Conservation (phyloP, 2,797 vertebrate genomes). For the Gymnoscopelus braueri region DNA sequence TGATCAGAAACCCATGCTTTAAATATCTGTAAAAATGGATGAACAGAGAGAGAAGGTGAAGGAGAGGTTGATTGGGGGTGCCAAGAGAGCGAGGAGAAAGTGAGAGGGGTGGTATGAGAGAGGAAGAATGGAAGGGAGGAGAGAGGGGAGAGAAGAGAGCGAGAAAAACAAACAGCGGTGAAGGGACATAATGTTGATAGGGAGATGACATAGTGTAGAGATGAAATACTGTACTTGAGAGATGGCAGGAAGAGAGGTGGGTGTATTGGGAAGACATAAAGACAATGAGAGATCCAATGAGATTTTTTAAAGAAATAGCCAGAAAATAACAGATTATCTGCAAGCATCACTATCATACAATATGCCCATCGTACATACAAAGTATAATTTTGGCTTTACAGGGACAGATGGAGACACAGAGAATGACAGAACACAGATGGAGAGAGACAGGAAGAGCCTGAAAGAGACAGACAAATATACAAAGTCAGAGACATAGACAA, state of each 20-base stretch:
- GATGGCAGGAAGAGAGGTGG: not conserved
- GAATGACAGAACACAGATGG: too few species aligned
- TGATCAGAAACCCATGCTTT: slow-evolving; percentile 42
- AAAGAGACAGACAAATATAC: not conserved
- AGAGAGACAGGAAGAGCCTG: too few species aligned
- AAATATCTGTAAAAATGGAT: slow-evolving; percentile 14
- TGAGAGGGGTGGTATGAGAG: not conserved
- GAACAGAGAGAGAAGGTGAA: not conserved
- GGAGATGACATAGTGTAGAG: too few species aligned
- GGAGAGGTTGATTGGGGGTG: not conserved
- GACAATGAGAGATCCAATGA: too few species aligned
- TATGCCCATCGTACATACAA: too few species aligned
- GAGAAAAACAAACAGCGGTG: not conserved
- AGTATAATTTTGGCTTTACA: too few species aligned
- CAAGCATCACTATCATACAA: too few species aligned
- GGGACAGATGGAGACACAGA: too few species aligned
- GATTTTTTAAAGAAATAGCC: too few species aligned
- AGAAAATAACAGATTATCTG: too few species aligned
- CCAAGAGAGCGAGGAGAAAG: not conserved
- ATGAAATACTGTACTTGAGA: not conserved
- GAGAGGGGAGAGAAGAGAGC: not conserved
- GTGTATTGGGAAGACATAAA: not conserved
- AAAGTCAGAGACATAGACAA: not conserved
- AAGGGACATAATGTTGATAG: too few species aligned
- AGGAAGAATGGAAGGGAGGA: not conserved